phyloP scores from a whole-genome alignment of 2,797 vertebrate species.

The Halcyon smyrnensis region DNA sequence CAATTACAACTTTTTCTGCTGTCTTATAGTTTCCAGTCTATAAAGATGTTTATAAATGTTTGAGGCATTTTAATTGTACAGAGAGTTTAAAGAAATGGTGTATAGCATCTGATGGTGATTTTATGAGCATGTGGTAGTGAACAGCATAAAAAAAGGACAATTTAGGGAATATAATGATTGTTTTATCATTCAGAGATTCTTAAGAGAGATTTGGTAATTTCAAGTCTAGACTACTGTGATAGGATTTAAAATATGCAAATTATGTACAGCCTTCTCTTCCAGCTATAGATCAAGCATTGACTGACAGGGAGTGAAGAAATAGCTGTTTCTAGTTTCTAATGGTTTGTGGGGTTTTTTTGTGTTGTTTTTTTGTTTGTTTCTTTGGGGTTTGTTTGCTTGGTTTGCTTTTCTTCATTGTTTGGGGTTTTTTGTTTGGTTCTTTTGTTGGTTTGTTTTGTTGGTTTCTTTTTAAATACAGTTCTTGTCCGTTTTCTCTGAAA shows the following conservation, averaged over 20 bases:
- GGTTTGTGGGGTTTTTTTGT: not conserved
- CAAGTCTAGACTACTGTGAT: not conserved
- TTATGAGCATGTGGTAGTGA: not conserved
- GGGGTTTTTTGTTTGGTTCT: too few relatives aligned
- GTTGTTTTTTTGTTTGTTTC: too few relatives aligned
- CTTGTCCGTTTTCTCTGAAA: not conserved
- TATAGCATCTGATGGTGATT: not conserved
- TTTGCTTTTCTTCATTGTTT: not conserved
- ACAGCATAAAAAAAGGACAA: not conserved
- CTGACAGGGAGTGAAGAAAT: not conserved
- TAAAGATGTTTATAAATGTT: not conserved
- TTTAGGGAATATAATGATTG: not conserved
- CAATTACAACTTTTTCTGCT: not conserved
- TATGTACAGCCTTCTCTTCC: not conserved
- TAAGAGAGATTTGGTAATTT: not conserved
- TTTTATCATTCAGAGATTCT: not conserved
- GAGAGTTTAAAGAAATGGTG: not conserved
- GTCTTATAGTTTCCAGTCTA: not conserved
- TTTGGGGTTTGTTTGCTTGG: too few relatives aligned
- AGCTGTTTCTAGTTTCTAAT: not conserved
- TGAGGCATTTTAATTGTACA: not conserved
- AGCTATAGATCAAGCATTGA: not conserved
- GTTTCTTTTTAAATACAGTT: not conserved
- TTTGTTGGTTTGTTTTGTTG: too few relatives aligned
- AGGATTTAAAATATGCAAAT: not conserved